Evolutionary conservation across 2,113 vertebrate genomes (phyloP).

Genomic region (Chamaetylas fuelleborni): DNA sequence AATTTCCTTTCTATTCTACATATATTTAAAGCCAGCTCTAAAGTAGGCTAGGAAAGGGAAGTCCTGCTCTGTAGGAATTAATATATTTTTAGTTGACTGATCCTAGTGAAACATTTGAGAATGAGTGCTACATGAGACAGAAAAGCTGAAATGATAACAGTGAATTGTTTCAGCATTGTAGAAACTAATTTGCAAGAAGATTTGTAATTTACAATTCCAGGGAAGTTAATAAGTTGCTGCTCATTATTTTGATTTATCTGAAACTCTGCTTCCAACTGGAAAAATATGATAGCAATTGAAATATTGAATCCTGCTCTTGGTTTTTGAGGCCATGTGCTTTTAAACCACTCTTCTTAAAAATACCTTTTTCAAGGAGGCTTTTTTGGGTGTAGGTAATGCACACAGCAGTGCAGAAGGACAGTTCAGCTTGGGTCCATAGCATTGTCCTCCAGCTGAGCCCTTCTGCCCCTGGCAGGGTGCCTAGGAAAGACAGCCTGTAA

Average conservation of each 20-base stretch:
- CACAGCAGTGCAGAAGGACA: neutral
- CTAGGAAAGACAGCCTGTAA: neutral
- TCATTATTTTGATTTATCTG: neutral
- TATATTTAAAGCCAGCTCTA: neutral
- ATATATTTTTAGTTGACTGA: neutral
- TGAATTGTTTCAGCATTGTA: neutral
- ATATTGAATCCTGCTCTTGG: neutral
- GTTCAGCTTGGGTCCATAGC: neutral
- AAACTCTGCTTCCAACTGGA: neutral
- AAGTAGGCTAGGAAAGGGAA: neutral
- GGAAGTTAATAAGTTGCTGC: neutral
- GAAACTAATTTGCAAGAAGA: constrained; percentile 23
- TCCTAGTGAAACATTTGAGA: neutral
- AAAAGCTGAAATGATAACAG: constrained; percentile 25
- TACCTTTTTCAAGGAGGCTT: neutral
- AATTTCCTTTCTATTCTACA: neutral
- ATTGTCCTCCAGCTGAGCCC: neutral
- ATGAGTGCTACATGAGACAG: neutral
- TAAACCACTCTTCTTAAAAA: neutral
- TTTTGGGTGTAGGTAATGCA: neutral
- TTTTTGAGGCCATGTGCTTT: neutral
- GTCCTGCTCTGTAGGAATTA: neutral
- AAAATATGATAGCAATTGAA: neutral
- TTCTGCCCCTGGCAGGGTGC: neutral
- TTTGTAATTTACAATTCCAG: constrained; percentile 1